Conservation (phyloP, 2,888 invertebrate genomes). For the Ethmia dodecea region DNA sequence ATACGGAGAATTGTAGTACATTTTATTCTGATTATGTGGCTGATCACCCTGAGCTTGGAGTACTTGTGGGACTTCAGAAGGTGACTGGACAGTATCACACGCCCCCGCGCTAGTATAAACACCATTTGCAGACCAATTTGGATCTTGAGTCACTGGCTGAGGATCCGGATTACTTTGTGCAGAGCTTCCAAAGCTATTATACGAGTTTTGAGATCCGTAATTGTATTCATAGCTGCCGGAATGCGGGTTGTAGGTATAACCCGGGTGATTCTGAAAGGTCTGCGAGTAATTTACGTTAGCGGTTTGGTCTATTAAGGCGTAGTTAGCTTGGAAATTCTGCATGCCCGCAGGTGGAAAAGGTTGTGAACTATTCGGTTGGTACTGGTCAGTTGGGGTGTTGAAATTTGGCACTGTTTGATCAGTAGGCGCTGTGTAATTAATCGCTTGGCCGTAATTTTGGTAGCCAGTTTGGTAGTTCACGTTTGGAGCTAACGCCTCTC, state of each 20-base stretch:
- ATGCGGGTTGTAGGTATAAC: constrained; percentile 76
- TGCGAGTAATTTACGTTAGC: constrained; percentile 35
- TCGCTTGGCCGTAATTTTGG: constrained; percentile 24
- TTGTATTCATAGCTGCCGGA: constrained; percentile 79
- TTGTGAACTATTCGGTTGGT: too few relatives aligned
- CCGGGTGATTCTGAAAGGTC: constrained; percentile 76
- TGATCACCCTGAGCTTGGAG: constrained; percentile 25
- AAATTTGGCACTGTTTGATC: constrained; percentile 27
- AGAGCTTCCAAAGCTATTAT: constrained; percentile 28
- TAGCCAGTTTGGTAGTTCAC: constrained; percentile 28
- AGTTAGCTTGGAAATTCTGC: constrained; percentile 6
- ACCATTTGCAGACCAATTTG: constrained; percentile 42
- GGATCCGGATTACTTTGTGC: constrained; percentile 36
- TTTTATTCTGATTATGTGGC: constrained; percentile 39
- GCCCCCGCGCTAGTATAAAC: constrained; percentile 70
- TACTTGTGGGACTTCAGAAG: constrained; percentile 48
- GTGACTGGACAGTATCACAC: constrained; percentile 65
- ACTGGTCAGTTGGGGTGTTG: not conserved
- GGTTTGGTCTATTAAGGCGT: constrained; percentile 32
- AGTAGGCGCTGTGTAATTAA: constrained; percentile 17
- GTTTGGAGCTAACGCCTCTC: constrained; percentile 46
- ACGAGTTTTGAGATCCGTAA: constrained; percentile 78
- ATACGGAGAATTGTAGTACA: constrained; percentile 68
- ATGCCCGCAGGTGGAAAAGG: not conserved
- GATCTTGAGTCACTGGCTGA: constrained; percentile 35